Base-by-base conservation (phyloP, 1,140 invertebrate genomes). In the Goniozus legneri region DNA sequence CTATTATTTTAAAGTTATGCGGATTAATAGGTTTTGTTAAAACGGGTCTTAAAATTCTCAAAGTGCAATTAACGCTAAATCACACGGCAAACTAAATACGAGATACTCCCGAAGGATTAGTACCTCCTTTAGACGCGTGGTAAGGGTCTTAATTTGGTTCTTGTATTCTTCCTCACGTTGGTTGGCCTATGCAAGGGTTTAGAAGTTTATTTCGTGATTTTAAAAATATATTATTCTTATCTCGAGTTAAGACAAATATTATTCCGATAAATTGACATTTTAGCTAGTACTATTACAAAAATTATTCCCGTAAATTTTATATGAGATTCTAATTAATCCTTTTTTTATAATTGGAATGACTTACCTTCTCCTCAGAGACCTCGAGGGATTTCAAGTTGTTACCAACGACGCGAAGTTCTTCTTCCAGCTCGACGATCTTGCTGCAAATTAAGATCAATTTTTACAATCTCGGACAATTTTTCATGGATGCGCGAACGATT, bases 111-210 rank as follows among this genome's bases (percentile, higher is more conserved):
- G 66, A 71, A 77, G 74, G 43, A 61, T 60, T 58, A 73, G 80
- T 89, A 97, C 95, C 93, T 97, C 93, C 88, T 98, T 97, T 81
- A 99, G 91, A 80, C 95, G 91, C 76, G 92, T 91, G 72, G 92
- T 97, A 76, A 98, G 84, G 77, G 93, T 95, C 86, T 98, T 97
- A 84, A 99, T 99, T 83, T 98, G 95, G 79, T 97, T 93, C 85
- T 99, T 98, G 86, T 98, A 99, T 77, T 97, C 95, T 83, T 99
- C 97, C 82, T 99, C 97, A 76, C 97, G 91, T 86, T 98, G 96
- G 82, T 96, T 97, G 80, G 95, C 93, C 95, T 97, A 85, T 56
- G 44, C 44, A 53, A 54, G 14, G 34, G 43, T 48, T 31, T 13
- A 19, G 18, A 33, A 27, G 4, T 6, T 27, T 4, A 27, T 27